Base-by-base conservation (phyloP, 2,113 vertebrate genomes). In the Periophthalmodon schlosseri region DNA sequence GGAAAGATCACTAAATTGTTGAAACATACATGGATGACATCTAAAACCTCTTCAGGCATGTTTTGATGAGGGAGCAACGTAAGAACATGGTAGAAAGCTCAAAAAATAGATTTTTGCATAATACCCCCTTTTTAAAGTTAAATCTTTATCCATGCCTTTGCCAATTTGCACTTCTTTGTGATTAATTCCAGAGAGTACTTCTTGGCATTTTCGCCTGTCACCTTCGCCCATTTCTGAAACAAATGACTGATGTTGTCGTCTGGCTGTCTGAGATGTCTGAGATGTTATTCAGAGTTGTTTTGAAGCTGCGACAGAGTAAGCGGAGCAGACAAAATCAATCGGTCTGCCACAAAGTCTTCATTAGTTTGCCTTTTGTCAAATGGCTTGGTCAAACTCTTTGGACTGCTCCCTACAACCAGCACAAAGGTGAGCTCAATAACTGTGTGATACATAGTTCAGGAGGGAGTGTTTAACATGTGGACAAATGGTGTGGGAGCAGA, bases 301-400 rank as follows among this genome's bases (percentile, higher is more conserved):
- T 76, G 70, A 68, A 44, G 69, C 77, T 61, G 74, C 72, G 4
- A 72, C 39, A 71, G 73, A 78, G 80, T 34, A 16, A 6, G 2
- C 14, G 28, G 2, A 63, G 49, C 52, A 60, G 13, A 33, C 15
- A 78, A 84, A 86, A 91, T 92, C 83, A 70, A 92, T 94, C 73
- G 79, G 64, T 72, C 82, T 91, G 86, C 92, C 83, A 80, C 88
- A 87, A 89, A 87, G 87, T 90, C 87, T 92, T 92, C 84, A 92
- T 93, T 91, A 88, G 84, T 90, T 87, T 87, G 81, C 78, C 72
- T 88, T 84, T 81, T 86, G 85, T 89, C 83, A 89, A 73, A 72
- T 46, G 72, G 68, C 69, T 18, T 75, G 88, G 91, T 89, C 88
- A 87, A 80, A 85, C 71, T 76, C 73, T 84, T 86, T 79, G 80